phyloP scores from a whole-genome alignment of 2,113 vertebrate species.

The Gambusia affinis region DNA sequence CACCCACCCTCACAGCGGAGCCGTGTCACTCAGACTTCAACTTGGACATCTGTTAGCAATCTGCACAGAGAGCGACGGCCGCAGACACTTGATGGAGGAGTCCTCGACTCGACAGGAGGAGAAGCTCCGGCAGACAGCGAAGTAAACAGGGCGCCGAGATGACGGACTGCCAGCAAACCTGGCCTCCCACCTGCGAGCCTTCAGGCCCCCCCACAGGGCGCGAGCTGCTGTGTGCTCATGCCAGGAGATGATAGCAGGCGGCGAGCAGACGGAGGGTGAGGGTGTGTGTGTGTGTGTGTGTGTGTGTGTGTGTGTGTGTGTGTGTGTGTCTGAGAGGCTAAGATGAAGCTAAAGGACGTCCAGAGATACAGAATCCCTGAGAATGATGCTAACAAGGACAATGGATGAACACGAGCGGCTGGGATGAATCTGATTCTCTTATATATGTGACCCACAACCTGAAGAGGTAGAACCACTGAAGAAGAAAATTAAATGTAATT shows the following conservation, averaged over 20 bases:
- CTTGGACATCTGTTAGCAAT: constrained; percentile 60
- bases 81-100: constrained; percentile 58
- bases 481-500: too few species aligned
- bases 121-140: constrained; percentile 34
- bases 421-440: neutral
- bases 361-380: neutral
- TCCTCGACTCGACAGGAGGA: constrained; percentile 56
- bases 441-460: neutral
- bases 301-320: constrained; percentile 20
- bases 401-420: neutral
- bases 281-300: constrained; percentile 8
- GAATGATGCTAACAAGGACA: constrained; percentile 10
- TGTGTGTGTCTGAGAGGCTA: constrained; percentile 3
- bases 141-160: constrained; percentile 35
- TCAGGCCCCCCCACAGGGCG: constrained; percentile 32
- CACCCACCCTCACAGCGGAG: constrained; percentile 22
- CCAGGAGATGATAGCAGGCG: constrained; percentile 61
- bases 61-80: constrained; percentile 31
- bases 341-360: constrained; percentile 19
- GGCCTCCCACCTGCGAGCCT: constrained; percentile 46
- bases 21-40: constrained; percentile 43
- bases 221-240: constrained; percentile 43
- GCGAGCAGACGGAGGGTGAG: constrained; percentile 49
- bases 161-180: constrained; percentile 55
- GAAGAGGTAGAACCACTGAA: too few species aligned